Conservation (phyloP, 2,888 invertebrate species). For the Cheilosia grossa region DNA sequence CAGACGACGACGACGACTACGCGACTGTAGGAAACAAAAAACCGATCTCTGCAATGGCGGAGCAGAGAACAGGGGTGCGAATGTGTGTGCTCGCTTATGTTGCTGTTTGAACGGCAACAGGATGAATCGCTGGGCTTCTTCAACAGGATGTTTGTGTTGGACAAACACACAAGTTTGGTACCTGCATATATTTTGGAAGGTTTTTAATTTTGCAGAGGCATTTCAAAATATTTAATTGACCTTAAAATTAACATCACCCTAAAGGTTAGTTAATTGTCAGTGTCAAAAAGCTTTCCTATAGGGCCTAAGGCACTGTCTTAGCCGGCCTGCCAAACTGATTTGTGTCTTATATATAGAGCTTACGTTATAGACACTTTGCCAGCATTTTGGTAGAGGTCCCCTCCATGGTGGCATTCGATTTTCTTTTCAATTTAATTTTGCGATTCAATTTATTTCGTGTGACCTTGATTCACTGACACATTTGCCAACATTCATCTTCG, state of each 20-base stretch:
- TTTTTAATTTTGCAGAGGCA: constrained; percentile 30
- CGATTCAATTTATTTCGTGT: neutral
- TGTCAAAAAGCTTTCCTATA: too few relatives aligned
- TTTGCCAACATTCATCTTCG: constrained; percentile 9
- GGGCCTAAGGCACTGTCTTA: too few relatives aligned
- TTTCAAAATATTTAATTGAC: neutral
- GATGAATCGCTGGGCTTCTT: constrained; percentile 49
- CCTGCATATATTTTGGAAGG: neutral
- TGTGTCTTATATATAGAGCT: too few relatives aligned
- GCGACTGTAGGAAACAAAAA: constrained; percentile 5
- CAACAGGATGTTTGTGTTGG: constrained; percentile 51
- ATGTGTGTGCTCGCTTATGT: constrained; percentile 34
- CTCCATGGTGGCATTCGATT: neutral
- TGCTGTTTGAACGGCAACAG: constrained; percentile 56
- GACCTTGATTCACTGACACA: constrained; percentile 19
- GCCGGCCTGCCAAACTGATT: too few relatives aligned
- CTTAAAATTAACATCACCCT: too few relatives aligned
- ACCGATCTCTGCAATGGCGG: constrained; percentile 2
- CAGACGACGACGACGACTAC: constrained; percentile 18
- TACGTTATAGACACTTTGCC: too few relatives aligned
- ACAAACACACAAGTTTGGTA: constrained; percentile 28
- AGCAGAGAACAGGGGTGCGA: constrained; percentile 44
- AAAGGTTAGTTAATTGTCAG: too few relatives aligned
- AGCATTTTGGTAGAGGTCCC: too few relatives aligned
- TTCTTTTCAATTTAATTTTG: neutral